Evolutionary conservation across 2,888 invertebrate genomes (phyloP), one percentile per base, ranked within the genome.

Genomic region (Drosophila quasianomalipes): DNA sequence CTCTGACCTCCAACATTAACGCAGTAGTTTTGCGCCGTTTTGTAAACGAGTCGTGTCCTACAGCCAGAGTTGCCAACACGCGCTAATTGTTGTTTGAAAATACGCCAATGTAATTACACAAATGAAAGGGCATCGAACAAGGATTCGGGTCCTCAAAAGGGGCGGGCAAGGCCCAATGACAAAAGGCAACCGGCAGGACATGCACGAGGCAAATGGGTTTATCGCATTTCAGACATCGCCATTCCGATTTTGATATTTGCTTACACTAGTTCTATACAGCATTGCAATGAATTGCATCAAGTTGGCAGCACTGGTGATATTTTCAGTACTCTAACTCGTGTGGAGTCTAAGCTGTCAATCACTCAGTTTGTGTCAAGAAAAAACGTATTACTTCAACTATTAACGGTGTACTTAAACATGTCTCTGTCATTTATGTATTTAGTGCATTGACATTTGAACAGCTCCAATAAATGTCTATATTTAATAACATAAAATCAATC

Each of bases 61-160:
- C 57, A 61, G 65, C 76, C 70, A 79, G 76, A 70, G 74, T 70
- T 74, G 73, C 73, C 76, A 83, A 70, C 79, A 66, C 81, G 74
- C 86, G 78, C 82, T 85, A 85, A 87, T 87, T 85, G 85, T 85
- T 85, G 85, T 87, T 85, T 79, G 74, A 73, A 76, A 87, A 83
- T 82, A 83, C 87, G 74, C 70, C 82, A 85, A 85, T 85, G 82
- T 85, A 85, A 86, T 85, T 86, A 83, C 85, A 82, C 82, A 85
- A 84, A 84, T 84, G 83, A 82, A 81, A 82, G 78, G 76, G 82
- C 83, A 81, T 76, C 35, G 72, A 58, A 53, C 51, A 58, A n/a
- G 47, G 14, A 22, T 16, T 39, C 39, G 55, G 37, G 10, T 37
- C 14, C 9, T 53, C 47, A 12, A 30, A 16, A 31, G 37, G 19